phyloP scores from a whole-genome alignment of 2,797 vertebrate species.

The Melanotaenia trifasciata region DNA sequence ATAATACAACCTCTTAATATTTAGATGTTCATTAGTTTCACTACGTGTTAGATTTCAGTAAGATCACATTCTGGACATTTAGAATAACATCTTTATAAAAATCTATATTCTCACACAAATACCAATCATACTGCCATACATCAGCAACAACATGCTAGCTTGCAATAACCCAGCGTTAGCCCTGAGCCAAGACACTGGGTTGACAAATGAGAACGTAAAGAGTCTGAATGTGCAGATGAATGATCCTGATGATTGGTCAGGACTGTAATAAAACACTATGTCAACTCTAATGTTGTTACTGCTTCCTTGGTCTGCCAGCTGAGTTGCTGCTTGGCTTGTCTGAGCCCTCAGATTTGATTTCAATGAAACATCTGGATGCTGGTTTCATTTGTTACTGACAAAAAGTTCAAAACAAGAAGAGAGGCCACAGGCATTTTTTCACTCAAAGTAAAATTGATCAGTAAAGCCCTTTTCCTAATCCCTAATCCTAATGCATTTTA shows the following conservation, averaged over 20 bases:
- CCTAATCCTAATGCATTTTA: too few species aligned
- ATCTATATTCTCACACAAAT: conserved; percentile 47
- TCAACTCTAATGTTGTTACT: conserved; percentile 66
- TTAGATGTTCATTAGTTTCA: not conserved
- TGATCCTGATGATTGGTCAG: conserved; percentile 63
- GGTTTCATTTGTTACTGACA: conserved; percentile 41
- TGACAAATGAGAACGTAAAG: conserved; percentile 76
- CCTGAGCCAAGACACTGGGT: conserved; percentile 18
- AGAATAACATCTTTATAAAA: conserved; percentile 44
- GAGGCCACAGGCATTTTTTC: not conserved
- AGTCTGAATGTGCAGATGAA: conserved; percentile 79
- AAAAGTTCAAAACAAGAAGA: conserved; percentile 19
- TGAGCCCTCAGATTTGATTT: conserved; percentile 54
- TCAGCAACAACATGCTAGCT: conserved; percentile 51
- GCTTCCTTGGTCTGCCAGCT: conserved; percentile 42
- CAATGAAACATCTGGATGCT: conserved; percentile 48
- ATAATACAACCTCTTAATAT: conserved; percentile 5
- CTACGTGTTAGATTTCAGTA: conserved; percentile 33
- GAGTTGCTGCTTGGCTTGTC: conserved; percentile 44
- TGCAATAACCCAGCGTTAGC: conserved; percentile 25
- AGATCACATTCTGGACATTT: conserved; percentile 44
- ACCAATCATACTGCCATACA: conserved; percentile 48
- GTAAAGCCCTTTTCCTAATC: not conserved
- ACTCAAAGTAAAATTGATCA: not conserved
- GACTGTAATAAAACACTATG: conserved; percentile 79